Evolutionary conservation across 2,113 vertebrate genomes (phyloP), one percentile per base, ranked within the genome.

Genomic region (Hemiprocne comata): DNA sequence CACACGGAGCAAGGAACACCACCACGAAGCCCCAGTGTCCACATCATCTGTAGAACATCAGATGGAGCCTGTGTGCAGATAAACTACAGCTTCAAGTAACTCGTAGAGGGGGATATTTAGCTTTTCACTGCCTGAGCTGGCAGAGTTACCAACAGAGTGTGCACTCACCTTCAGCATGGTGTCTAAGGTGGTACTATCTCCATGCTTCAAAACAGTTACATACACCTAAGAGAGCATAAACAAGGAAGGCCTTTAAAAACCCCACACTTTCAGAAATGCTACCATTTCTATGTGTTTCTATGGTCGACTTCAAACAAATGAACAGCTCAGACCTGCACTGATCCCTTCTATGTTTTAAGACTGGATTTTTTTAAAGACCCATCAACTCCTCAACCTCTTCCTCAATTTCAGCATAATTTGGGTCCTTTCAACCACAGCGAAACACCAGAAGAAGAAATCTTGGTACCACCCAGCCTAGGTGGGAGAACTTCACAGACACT

Each of bases 191-290:
- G 98, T 83, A 62, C 98, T 98, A 85, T 99, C 99, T 61, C 99
- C 99, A 10, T 99, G 99, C 96, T 99, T 99, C 97, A 99, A 85
- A 96, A 99, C 98, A 3, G 99, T 99, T 75, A 99, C 97, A 89
- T 99, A 99, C 40, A 99, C 99, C 99, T 99, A 93, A 6, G 57
- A 66, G 61, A 85, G 80, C 36, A 94, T 2, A 88, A 76, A 85
- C 61, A 71, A 29, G 44, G 54, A 57, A 15, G 12, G 8, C 60
- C 29, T 24, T 77, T 64, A 76, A 21, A 19, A 76, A 19, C 69
- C 4, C 4, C 40, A 15, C 5, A 7, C 18, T 71, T 50, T 2
- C 2, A 19, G 34, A n/a, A 64, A 33, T 0, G 11, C 16, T 38
- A 9, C 6, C 9, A 2, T 40, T 51, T 28, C 33, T 3, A 8